phyloP scores from a whole-genome alignment of 2,888 invertebrate genomes.

The Apotomis turbidana region DNA sequence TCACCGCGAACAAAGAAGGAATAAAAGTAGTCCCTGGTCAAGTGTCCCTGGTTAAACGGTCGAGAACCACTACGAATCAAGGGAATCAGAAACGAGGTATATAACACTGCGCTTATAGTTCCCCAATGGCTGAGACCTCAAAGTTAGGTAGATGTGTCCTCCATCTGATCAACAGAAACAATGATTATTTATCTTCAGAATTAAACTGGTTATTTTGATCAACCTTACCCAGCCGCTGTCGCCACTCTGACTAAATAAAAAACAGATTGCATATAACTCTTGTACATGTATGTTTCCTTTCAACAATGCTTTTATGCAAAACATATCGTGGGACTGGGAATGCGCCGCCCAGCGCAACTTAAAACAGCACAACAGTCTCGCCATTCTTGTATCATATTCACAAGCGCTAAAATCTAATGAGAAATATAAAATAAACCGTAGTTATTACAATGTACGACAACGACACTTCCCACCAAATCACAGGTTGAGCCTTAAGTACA shows the following conservation, averaged over 20 bases:
- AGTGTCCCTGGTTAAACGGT: too few relatives aligned
- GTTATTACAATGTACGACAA: constrained; percentile 36
- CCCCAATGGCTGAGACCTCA: neutral
- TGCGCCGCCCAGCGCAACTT: constrained; percentile 39
- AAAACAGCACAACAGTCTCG: constrained; percentile 33
- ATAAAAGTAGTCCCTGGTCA: too few relatives aligned
- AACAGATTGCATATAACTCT: constrained; percentile 44
- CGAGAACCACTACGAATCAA: too few relatives aligned
- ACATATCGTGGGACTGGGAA: constrained; percentile 67
- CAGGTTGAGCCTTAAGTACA: constrained; percentile 44
- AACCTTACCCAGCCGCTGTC: constrained; percentile 8
- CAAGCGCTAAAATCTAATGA: constrained; percentile 46
- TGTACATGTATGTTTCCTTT: constrained; percentile 45
- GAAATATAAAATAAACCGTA: constrained; percentile 31
- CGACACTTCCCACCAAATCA: constrained; percentile 44
- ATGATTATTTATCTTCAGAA: neutral
- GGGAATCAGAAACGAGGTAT: too few relatives aligned
- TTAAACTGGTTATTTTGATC: neutral
- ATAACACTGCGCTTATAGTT: neutral
- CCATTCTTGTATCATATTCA: constrained; percentile 41
- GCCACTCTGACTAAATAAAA: neutral
- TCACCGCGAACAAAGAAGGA: too few relatives aligned
- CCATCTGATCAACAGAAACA: neutral
- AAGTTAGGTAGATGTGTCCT: neutral
- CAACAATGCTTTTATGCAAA: constrained; percentile 67